Evolutionary conservation across 2,113 vertebrate species (phyloP).

Genomic region (Aix galericulata): DNA sequence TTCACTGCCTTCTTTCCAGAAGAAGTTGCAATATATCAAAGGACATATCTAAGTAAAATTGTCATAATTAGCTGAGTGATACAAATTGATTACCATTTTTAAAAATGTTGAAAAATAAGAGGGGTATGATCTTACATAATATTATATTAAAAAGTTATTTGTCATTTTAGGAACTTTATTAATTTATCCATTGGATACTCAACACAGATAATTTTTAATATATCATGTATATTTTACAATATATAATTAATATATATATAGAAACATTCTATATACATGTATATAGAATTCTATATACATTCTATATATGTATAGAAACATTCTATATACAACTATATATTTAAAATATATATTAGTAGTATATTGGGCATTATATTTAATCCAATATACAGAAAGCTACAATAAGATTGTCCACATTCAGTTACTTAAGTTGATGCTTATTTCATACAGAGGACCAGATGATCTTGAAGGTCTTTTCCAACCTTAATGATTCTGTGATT

Average conservation of each 20-base stretch:
- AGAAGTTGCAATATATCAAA: background rate
- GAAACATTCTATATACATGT: background rate
- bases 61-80: background rate
- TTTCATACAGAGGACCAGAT: background rate
- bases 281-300: background rate
- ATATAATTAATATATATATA: background rate
- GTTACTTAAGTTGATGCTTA: background rate
- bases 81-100: background rate
- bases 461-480: too few species aligned
- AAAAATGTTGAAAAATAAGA: background rate
- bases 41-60: background rate
- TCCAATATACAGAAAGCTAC: background rate
- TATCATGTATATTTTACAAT: background rate
- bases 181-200: background rate
- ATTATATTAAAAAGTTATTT: background rate
- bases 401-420: background rate
- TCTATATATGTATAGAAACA: background rate
- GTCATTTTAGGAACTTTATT: background rate
- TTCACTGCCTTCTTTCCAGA: background rate
- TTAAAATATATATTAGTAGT: background rate
- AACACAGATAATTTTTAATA: background rate
- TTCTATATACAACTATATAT: background rate
- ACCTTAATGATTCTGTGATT: too few species aligned
- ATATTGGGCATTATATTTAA: background rate
- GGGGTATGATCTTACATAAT: background rate